Base-by-base conservation (phyloP, 2,113 vertebrate species). In the Neodontobutis hainanensis region DNA sequence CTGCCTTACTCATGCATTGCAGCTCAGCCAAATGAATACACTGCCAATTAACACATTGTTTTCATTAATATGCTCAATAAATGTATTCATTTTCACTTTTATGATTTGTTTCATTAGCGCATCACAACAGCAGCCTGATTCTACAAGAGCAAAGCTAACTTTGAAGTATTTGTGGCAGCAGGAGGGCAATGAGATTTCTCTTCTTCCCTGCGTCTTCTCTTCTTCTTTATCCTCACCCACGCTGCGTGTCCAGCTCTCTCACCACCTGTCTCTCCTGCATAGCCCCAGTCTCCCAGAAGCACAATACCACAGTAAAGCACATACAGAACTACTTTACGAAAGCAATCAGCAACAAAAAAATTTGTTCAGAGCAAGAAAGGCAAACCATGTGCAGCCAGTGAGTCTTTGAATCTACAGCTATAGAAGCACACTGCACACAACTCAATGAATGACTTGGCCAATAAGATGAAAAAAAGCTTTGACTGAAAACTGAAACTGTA, bases 91-190 rank as follows among this genome's bases (percentile, higher is more conserved):
- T 61, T 53, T 38, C 52, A 38, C 40, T 43, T n/a, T 36, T 32
- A 5, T 15, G 36, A 51, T 82, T 65, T 64, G 27, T 75, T 68
- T 75, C 50, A 75, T 79, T 58, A 49, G 74, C 47, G 51, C 67
- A 55, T 14, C 60, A 61, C 27, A 74, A 67, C 70, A 57, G 51
- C 77, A 71, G 77, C 72, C 52, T 60, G 63, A 48, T 61, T 67
- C 45, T 62, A 52, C 46, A 35, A 78, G 7, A 49, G 8, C 42
- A 5, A 36, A 5, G 50, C 38, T 68, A 77, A 73, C 66, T 83
- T 80, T 80, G 79, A 82, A 81, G 79, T 64, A 67, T 68, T 77
- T 69, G 68, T 58, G 69, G 50, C 88, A 86, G 84, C 84, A 53
- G 85, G 81, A 81, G 76, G 70, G 78, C 68, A 81, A 81, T 80